phyloP scores from a whole-genome alignment of 2,888 invertebrate genomes.

The Drosophila monieri region DNA sequence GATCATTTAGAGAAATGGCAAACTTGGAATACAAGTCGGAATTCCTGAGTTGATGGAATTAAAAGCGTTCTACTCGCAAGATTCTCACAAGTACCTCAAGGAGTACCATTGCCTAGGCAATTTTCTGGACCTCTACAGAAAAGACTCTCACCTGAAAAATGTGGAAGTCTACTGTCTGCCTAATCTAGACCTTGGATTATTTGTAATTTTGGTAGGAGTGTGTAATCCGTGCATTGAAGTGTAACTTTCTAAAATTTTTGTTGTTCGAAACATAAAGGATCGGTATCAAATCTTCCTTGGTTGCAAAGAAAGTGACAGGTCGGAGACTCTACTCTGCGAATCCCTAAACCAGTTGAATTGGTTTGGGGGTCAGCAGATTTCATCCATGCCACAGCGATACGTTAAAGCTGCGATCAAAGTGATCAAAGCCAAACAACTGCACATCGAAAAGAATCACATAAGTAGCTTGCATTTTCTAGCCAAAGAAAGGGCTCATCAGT shows the following conservation, averaged over 20 bases:
- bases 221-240: too few species aligned
- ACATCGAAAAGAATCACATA: slow-evolving; percentile 59
- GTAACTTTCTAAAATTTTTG: background rate
- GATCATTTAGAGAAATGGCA: slow-evolving; percentile 21
- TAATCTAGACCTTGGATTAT: slow-evolving; percentile 53
- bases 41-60: slow-evolving; percentile 31
- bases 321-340: slow-evolving; percentile 46
- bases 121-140: slow-evolving; percentile 57
- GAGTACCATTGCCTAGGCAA: slow-evolving; percentile 72
- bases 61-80: slow-evolving; percentile 21
- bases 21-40: slow-evolving; percentile 30
- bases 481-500: slow-evolving; percentile 55
- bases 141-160: slow-evolving; percentile 25
- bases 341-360: slow-evolving; percentile 79
- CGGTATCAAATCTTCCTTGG: slow-evolving; percentile 82
- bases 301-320: slow-evolving; percentile 53
- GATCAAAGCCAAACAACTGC: slow-evolving; percentile 65
- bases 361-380: slow-evolving; percentile 78
- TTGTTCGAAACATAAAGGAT: slow-evolving; percentile 58
- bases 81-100: slow-evolving; percentile 69
- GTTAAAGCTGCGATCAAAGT: slow-evolving; percentile 46
- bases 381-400: slow-evolving; percentile 77
- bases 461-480: slow-evolving; percentile 72
- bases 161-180: slow-evolving; percentile 44
- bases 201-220: slow-evolving; percentile 54